These are phyloP conservation scores for Ptyas mucosa DNA, from an alignment of 2,113 vertebrate species.

Conservation along the genomic window DNA sequence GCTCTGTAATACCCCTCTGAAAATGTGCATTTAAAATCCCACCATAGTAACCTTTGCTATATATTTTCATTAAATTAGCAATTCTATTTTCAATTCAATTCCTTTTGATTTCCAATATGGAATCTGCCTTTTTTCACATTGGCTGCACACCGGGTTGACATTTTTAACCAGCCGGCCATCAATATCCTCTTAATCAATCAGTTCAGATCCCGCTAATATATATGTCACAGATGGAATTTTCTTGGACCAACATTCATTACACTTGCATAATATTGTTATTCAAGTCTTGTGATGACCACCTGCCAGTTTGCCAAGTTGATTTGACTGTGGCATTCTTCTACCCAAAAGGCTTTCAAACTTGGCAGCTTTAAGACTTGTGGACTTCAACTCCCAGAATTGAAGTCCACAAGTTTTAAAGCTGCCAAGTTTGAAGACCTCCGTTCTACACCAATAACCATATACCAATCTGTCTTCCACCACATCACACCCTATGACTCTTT, in stretches of 20 bases:
- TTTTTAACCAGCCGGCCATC: not conserved
- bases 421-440: too few species aligned
- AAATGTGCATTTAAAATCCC: not conserved
- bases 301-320: not conserved
- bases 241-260: not conserved
- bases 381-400: too few species aligned
- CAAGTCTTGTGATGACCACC: not conserved
- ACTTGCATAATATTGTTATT: not conserved
- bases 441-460: not conserved
- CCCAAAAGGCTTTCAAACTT: not conserved
- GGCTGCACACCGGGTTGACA: not conserved
- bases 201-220: not conserved
- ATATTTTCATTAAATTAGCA: not conserved
- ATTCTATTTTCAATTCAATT: not conserved
- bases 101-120: not conserved
- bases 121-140: not conserved
- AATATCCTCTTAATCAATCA: not conserved
- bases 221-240: not conserved
- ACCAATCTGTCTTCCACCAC: not conserved
- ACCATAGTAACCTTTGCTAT: not conserved
- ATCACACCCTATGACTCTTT: not conserved
- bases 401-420: too few species aligned
- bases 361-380: too few species aligned
- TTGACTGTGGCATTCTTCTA: not conserved
- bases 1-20: not conserved